Base-by-base conservation (phyloP, 2,888 invertebrate species). In the Drymonia ruficornis region DNA sequence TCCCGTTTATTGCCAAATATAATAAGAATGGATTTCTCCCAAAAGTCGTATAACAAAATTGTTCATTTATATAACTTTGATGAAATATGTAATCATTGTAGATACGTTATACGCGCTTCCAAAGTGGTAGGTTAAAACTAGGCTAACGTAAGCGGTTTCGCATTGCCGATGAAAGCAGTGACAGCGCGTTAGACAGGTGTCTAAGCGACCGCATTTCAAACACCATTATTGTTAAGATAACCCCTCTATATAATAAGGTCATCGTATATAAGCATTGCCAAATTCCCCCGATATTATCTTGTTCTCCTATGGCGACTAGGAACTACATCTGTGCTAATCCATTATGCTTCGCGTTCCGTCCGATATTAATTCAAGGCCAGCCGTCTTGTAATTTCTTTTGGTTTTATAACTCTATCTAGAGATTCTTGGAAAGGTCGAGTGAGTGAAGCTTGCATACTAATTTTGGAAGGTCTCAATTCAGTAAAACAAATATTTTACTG, bases 321-420 rank as follows among this genome's bases (percentile, higher is more conserved):
- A n/a, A n/a, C n/a, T n/a, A 29, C 31, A 51, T 49, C 42, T 12
- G 28, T 47, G 28, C 23, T 51, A 36, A 59, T 56, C 34, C 52
- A 52, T 45, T 52, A 57, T 38, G 28, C 34, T 43, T 52, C 13
- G 15, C 11, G 12, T 44, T 43, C 50, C 44, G 47, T 61, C 28
- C 23, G 34, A 40, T 53, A 56, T 50, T 56, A 49, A 56, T 52
- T 42, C 53, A 54, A 63, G 47, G 55, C 36, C 48, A 42, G 11
- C n/a, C 40, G 48, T 12, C 23, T 13, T 18, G 15, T 11, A 47
- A 53, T 54, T 48, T 50, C 44, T 43, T 55, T 61, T 48, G 55
- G 45, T 57, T 61, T 59, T 54, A 53, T 54, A 49, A 59, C 51
- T 34, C 46, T 55, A 34, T 45, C 44, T 36, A 28, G 19, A 51